These are phyloP conservation scores for Meteorus cinctellus DNA, from an alignment of 2,888 invertebrate species.

Conservation along the genomic window DNA sequence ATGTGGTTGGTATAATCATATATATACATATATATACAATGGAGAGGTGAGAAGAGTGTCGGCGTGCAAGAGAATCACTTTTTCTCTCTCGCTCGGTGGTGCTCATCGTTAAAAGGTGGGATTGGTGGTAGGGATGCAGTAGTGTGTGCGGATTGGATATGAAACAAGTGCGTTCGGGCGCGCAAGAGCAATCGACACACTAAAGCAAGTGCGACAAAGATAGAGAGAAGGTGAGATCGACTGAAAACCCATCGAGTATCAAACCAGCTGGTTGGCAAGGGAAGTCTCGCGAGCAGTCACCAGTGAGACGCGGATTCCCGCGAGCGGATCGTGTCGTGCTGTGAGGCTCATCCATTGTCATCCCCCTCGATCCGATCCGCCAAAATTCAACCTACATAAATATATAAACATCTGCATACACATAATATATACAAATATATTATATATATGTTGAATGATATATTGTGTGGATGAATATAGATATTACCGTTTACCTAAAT, in stretches of 20 bases:
- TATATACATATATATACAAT: too few species aligned
- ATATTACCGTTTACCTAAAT: neutral
- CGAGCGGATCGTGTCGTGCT: slow-evolving; percentile 58
- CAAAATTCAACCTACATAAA: neutral
- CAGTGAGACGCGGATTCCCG: slow-evolving; percentile 71
- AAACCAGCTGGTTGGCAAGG: slow-evolving; percentile 68
- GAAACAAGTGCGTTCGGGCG: slow-evolving; percentile 27
- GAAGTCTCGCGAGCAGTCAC: slow-evolving; percentile 65
- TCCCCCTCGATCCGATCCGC: slow-evolving; percentile 18
- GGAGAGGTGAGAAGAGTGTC: slow-evolving; percentile 1
- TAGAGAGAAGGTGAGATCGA: slow-evolving; percentile 39
- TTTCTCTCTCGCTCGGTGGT: slow-evolving; percentile 9
- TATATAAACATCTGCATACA: neutral
- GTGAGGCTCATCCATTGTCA: slow-evolving; percentile 6
- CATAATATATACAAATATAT: neutral
- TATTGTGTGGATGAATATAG: neutral
- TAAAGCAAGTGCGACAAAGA: slow-evolving; percentile 35
- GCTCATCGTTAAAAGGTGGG: slow-evolving; percentile 3
- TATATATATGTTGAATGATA: neutral
- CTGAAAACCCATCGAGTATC: slow-evolving; percentile 61
- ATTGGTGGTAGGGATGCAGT: slow-evolving; percentile 7
- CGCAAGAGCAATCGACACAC: slow-evolving; percentile 35
- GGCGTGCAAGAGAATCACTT: slow-evolving; percentile 33
- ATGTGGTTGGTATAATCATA: slow-evolving; percentile 33
- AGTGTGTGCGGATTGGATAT: slow-evolving; percentile 14